Evolutionary conservation across 2,797 vertebrate genomes (phyloP).

Genomic region (Hoplostethus atlanticus): DNA sequence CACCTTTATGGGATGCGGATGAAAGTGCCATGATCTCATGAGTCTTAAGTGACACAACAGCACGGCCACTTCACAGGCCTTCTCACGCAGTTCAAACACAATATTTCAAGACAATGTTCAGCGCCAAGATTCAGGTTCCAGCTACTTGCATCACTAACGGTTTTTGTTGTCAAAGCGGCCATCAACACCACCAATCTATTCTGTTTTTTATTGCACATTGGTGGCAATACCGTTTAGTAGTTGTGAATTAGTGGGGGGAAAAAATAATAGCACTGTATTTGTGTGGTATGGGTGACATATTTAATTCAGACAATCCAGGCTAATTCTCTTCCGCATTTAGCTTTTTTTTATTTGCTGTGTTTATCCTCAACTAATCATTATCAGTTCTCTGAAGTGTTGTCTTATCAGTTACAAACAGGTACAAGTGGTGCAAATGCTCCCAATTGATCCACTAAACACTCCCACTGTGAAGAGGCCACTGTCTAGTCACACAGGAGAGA

Average conservation of each 20-base stretch:
- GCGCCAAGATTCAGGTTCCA: constrained; percentile 18
- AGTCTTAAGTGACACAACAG: constrained; percentile 76
- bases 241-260: neutral
- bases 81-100: constrained; percentile 53
- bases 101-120: constrained; percentile 22
- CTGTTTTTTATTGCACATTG: neutral
- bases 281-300: no score
- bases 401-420: constrained; percentile 85
- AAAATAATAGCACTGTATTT: neutral
- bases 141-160: neutral
- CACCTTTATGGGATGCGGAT: constrained; percentile 64
- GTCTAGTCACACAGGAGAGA: constrained; percentile 77
- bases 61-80: constrained; percentile 47
- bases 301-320: neutral
- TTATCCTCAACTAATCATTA: constrained; percentile 76
- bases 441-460: constrained; percentile 82
- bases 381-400: constrained; percentile 75
- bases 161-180: neutral
- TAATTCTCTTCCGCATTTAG: constrained; percentile 13
- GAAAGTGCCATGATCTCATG: constrained; percentile 78
- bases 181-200: no score
- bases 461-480: constrained; percentile 71
- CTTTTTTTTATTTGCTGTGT: constrained; percentile 58
- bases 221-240: constrained; percentile 2
- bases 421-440: constrained; percentile 76